These are phyloP conservation scores for Muscina levida DNA, from an alignment of 2,888 invertebrate species.

Conservation along the genomic window DNA sequence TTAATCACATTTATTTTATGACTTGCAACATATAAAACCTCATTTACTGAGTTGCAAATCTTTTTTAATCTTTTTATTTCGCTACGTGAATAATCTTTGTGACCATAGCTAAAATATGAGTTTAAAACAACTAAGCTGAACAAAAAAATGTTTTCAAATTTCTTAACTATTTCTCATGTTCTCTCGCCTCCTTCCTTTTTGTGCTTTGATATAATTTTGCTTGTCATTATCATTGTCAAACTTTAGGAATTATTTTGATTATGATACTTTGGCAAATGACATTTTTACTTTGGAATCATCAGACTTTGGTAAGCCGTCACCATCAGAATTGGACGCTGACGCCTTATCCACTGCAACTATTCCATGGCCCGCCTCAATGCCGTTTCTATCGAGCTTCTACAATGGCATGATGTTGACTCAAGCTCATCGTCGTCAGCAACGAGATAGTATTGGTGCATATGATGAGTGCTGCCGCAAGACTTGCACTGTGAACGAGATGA, in stretches of 20 bases:
- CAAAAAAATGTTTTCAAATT: slow-evolving; percentile 12
- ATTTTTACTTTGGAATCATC: slow-evolving; percentile 39
- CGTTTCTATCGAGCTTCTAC: slow-evolving; percentile 69
- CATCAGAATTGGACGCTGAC: background rate
- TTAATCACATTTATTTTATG: too few species aligned
- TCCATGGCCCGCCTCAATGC: slow-evolving; percentile 53
- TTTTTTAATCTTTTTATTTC: too few species aligned
- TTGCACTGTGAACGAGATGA: slow-evolving; percentile 70
- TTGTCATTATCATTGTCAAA: background rate
- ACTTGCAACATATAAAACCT: too few species aligned
- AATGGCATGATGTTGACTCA: slow-evolving; percentile 48
- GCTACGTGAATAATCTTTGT: slow-evolving; percentile 14
- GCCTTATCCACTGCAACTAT: background rate
- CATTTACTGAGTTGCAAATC: too few species aligned
- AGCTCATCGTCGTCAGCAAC: slow-evolving; percentile 57
- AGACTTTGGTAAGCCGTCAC: slow-evolving; percentile 26
- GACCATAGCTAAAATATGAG: background rate
- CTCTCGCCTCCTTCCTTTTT: background rate
- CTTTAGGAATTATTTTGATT: slow-evolving; percentile 36
- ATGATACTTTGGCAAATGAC: slow-evolving; percentile 52
- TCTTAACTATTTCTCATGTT: slow-evolving; percentile 23
- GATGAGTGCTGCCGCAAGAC: slow-evolving; percentile 72
- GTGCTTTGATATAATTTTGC: background rate
- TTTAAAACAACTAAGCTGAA: background rate
- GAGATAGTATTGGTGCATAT: slow-evolving; percentile 67